These are phyloP conservation scores for Brachycybe producta DNA, from an alignment of 2,888 invertebrate species.

Conservation along the genomic window DNA sequence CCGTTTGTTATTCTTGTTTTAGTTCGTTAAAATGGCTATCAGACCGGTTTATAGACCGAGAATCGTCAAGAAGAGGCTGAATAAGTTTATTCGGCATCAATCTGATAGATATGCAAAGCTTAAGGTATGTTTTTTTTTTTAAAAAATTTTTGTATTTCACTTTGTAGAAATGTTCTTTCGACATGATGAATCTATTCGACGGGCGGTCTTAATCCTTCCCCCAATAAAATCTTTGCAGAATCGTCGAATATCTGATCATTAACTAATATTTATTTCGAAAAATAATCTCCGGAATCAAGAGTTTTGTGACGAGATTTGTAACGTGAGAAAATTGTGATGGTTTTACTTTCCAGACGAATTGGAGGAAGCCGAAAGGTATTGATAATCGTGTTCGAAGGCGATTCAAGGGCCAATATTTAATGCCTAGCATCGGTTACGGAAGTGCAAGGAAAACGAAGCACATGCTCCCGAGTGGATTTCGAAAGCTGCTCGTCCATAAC, in stretches of 20 bases:
- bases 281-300: too few relatives aligned
- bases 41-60: constrained; percentile 74
- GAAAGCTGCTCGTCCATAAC: constrained; percentile 85
- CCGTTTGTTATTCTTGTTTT: background rate
- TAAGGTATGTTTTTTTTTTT: constrained; percentile 65
- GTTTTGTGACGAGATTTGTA: too few relatives aligned
- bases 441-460: constrained; percentile 87
- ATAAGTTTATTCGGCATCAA: constrained; percentile 97
- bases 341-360: constrained; percentile 59
- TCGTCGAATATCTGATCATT: too few relatives aligned
- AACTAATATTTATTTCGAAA: too few relatives aligned
- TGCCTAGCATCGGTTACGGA: constrained; percentile 99
- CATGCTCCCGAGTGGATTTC: constrained; percentile 95
- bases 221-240: too few relatives aligned
- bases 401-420: constrained; percentile 97
- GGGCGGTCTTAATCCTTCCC: too few relatives aligned
- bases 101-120: constrained; percentile 94
- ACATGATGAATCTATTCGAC: background rate
- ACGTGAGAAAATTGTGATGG: background rate
- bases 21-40: constrained; percentile 47
- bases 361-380: constrained; percentile 99
- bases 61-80: constrained; percentile 93
- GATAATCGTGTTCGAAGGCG: constrained; percentile 98
- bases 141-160: background rate
- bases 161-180: too few relatives aligned